Conservation (phyloP, 2,888 invertebrate genomes). For the Syritta pipiens region DNA sequence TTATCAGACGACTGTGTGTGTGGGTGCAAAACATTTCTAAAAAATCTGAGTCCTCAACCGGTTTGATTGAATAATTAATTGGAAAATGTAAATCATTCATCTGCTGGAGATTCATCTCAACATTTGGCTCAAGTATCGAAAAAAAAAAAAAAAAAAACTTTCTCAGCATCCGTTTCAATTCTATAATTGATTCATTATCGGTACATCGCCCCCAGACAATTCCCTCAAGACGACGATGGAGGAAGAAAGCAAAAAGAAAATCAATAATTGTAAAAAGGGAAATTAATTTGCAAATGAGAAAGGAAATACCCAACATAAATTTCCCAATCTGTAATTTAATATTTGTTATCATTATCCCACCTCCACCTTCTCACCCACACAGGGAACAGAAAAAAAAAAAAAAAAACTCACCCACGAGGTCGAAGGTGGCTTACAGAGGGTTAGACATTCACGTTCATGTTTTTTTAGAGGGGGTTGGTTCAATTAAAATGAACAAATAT, state of each 20-base stretch:
- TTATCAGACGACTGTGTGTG: too few relatives aligned
- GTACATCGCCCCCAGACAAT: neutral
- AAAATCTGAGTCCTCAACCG: too few relatives aligned
- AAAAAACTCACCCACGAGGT: too few relatives aligned
- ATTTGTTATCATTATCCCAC: conserved; percentile 31
- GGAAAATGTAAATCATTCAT: too few relatives aligned
- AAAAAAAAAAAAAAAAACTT: too few relatives aligned
- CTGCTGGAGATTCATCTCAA: too few relatives aligned
- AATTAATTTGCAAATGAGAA: conserved; percentile 37
- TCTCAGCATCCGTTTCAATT: neutral
- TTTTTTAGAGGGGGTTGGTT: conserved; percentile 17
- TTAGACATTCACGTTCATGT: conserved; percentile 6
- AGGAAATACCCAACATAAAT: conserved; percentile 34
- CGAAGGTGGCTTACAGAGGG: too few relatives aligned
- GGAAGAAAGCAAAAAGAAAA: neutral
- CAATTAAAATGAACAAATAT: conserved; percentile 42
- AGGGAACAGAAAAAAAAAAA: too few relatives aligned
- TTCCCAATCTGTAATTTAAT: conserved; percentile 33
- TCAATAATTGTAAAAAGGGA: conserved; percentile 7
- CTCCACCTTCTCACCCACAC: neutral
- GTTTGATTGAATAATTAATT: too few relatives aligned
- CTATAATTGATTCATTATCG: conserved; percentile 18
- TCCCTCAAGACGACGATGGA: neutral
- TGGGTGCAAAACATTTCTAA: too few relatives aligned
- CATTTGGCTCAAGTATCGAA: too few relatives aligned